Base-by-base conservation (phyloP, 2,888 invertebrate genomes). In the Chydorus sphaericus region DNA sequence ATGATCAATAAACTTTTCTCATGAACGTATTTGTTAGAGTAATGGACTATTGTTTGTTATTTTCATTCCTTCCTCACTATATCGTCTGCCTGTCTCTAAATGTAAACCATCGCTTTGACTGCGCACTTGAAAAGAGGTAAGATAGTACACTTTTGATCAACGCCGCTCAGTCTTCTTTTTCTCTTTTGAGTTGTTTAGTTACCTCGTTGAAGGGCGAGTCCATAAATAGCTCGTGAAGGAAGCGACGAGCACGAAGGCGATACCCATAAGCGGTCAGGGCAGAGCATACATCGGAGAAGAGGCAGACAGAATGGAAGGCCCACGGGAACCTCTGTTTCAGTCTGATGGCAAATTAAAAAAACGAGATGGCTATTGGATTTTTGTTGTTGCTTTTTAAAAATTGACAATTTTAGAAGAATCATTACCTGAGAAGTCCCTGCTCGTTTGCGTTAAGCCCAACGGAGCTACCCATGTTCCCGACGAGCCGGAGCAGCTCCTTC, bases 211-310 rank as follows among this genome's bases (percentile, higher is more conserved):
- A 55, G 7, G 55, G 31, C 23, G 87, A 76, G 66, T 94, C 94
- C 53, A 89, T 76, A 70, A 96, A 96, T 36, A 96, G 74, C 69
- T 96, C 96, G 69, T 96, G 94, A 30, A 96, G 74, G 70, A 93
- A 89, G 56, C 91, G 78, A 11, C 94, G 77, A 3, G 90, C 83
- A 59, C 80, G 78, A 66, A 92, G 74, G 66, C 90, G 80, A 70
- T 89, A 92, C 44, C 84, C 82, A 68, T 83, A 84, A 55, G 80
- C 77, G 1, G 85, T 80, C 56, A 94, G 73, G 57, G 87, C 75
- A 59, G 80, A 80, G 68, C 87, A 84, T 14, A 92, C 83, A 69
- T 96, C 94, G 0, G 91, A 92, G 73, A 91, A 96, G 18, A 94
- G 77, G 70, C 96, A 96, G 58, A 87, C 75, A 67, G 90, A 89